Base-by-base conservation (phyloP, 2,113 vertebrate species). In the Pleuronectes platessa region DNA sequence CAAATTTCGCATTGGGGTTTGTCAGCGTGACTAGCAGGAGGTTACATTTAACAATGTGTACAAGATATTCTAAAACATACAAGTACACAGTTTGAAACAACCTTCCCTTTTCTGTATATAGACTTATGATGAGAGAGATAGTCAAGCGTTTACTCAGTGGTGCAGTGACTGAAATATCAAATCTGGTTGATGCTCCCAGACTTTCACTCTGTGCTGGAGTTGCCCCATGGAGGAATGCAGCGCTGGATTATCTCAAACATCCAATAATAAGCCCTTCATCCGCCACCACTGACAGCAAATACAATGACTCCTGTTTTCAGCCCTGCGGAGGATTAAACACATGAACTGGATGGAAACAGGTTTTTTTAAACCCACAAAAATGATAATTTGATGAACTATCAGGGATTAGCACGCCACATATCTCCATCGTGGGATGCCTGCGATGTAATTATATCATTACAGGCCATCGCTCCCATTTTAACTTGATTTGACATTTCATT, bases 201-300 rank as follows among this genome's bases (percentile, higher is more conserved):
- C 68, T 37, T 82, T 87, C 66, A 69, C 71, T 65, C 55, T 63
- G 54, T 51, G 35, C 45, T 61, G 45, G 17, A 47, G 15, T 5
- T 58, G 65, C 77, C 77, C 66, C 21, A 45, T 67, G 59, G 60
- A 78, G 81, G 87, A 89, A 90, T 88, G 82, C 1, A 55, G 58
- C 2, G 1, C 42, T 72, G 79, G 88, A 91, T 91, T 90, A 90
- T 66, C 77, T 81, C 67, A 79, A 76, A 51, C 49, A 51, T 51
- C 68, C 68, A 83, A 85, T 76, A 69, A 83, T 79, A 77, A 81
- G 42, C 78, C 68, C 20, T 10, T 1, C 20, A 10, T 49, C 20
- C 31, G 14, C 31, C 53, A 37, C 12, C 42, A 66, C 72, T 31
- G 79, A 70, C 55, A 61, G 70, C 47, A 74, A 83, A 80, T 37